Evolutionary conservation across 2,888 invertebrate genomes (phyloP), one percentile per base, ranked within the genome.

Genomic region (Tyria jacobaeae): DNA sequence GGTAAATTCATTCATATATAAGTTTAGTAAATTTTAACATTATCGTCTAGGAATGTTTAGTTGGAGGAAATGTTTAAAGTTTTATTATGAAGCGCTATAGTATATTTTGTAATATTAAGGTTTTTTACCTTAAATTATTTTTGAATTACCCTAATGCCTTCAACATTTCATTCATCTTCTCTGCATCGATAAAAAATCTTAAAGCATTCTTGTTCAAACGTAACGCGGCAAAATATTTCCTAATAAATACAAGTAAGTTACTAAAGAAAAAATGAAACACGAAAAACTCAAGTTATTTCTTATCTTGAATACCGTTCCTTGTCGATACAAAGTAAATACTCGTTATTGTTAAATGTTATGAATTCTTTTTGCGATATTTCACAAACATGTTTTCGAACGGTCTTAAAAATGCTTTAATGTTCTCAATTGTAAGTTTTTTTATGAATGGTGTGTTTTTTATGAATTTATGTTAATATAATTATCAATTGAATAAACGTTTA

Each of bases 211-310:
- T 39, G 24, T 25, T 25, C n/a, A 25, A 54, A 54, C 21, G 21
- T 55, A 55, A 55, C 12, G 21, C 15, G 14, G 44, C 15, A 44
- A 55, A 55, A 55, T 44, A 31, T 55, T 55, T 55, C 31, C 41
- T 55, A 55, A 55, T 55, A 55, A 55, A 55, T 44, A 44, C 44
- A 55, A 55, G 44, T 44, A 55, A 55, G 44, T 44, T 31, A 9
- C 27, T 21, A 31, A 55, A 7, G 27, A 54, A 55, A 55, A 39
- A 41, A 31, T 27, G 21, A 24, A 44, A 55, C 17, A 31, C 25
- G 21, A 53, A 39, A 54, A n/a, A 39, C 17, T 41, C 6, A 25
- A 54, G 39, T 39, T 41, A 54, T 54, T 54, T 44, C 24, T 55
- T 55, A 44, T 55, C 44, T 44, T 21, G 31, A 44, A 55, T 21